Conservation (phyloP, 2,113 vertebrate species). For the Atrichornis clamosus region DNA sequence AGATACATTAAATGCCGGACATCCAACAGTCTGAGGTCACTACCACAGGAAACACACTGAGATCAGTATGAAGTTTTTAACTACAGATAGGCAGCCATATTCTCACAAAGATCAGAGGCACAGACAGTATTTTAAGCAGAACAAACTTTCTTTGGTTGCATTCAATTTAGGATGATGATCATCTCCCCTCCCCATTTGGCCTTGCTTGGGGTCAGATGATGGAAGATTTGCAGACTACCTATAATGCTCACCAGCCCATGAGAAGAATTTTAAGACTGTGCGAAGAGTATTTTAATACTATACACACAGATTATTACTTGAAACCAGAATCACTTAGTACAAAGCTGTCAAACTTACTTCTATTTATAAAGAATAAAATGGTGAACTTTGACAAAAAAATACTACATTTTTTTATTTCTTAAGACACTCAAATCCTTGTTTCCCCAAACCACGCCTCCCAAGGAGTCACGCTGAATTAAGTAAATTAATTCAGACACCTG, state of each 20-base stretch:
- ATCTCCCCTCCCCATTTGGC: neutral
- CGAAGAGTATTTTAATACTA: neutral
- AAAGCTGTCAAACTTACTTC: neutral
- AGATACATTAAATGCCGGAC: neutral
- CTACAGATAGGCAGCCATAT: neutral
- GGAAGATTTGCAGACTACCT: neutral
- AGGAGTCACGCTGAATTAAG: neutral
- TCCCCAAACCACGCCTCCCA: neutral
- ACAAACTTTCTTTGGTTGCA: neutral
- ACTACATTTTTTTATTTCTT: neutral
- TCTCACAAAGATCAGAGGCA: neutral
- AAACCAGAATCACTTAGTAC: neutral
- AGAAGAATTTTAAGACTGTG: neutral
- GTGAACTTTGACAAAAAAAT: neutral
- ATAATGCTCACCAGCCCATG: neutral
- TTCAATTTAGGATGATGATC: neutral
- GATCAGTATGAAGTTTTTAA: neutral
- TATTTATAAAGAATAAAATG: neutral
- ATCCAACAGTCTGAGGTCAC: neutral
- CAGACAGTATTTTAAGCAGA: neutral
- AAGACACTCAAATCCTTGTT: neutral
- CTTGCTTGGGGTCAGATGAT: neutral
- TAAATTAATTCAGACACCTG: neutral
- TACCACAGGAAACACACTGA: neutral
- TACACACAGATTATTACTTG: neutral